phyloP scores from a whole-genome alignment of 2,888 invertebrate species.

The Meteorus cinctellus region DNA sequence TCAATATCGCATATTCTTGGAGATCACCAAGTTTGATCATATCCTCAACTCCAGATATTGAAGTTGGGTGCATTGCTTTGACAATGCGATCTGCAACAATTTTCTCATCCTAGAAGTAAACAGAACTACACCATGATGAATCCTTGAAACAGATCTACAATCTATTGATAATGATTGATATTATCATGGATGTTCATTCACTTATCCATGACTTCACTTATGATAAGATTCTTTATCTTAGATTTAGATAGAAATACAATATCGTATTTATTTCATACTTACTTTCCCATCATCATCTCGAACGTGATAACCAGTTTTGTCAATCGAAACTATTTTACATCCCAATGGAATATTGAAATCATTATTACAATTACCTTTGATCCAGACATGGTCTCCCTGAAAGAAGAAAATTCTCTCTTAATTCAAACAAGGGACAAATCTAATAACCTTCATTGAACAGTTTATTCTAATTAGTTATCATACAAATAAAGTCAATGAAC shows the following conservation, averaged over 20 bases:
- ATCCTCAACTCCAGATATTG: conserved; percentile 90
- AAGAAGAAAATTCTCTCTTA: background rate
- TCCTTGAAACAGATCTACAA: too few relatives aligned
- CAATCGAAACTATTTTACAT: conserved; percentile 85
- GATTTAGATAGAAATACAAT: background rate
- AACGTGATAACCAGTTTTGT: conserved; percentile 84
- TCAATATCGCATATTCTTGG: conserved; percentile 93
- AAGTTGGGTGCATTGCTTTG: conserved; percentile 86
- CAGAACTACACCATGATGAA: background rate
- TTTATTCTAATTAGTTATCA: too few relatives aligned
- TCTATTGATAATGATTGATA: too few relatives aligned
- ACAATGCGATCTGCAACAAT: conserved; percentile 77
- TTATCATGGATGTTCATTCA: too few relatives aligned
- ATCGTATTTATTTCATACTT: conserved; percentile 53
- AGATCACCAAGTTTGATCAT: conserved; percentile 97
- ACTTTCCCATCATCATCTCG: conserved; percentile 90
- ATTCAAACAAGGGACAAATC: background rate
- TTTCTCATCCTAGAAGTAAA: conserved; percentile 49
- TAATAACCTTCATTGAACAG: too few relatives aligned
- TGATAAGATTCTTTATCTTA: conserved; percentile 26
- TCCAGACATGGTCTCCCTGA: conserved; percentile 93
- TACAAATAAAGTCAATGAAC: too few relatives aligned
- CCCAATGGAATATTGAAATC: conserved; percentile 92
- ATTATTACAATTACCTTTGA: conserved; percentile 81
- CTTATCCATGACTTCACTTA: background rate